Conservation (phyloP, 1,140 invertebrate species). For the Trichonephila clavata region DNA sequence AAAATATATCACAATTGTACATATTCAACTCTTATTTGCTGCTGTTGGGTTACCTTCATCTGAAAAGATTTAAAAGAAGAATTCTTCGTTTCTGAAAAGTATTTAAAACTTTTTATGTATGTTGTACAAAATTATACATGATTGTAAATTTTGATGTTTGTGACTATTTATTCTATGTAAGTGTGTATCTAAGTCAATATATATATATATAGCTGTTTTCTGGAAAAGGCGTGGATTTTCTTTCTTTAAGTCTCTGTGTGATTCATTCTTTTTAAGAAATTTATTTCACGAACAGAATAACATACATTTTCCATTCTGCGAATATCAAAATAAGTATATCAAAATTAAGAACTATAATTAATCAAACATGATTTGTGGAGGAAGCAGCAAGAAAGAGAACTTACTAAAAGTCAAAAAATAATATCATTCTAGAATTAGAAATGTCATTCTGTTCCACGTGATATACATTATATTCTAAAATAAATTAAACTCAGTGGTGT, state of each 20-base stretch:
- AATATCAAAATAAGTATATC: too few species aligned
- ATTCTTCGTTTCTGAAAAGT: background rate
- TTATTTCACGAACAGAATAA: too few species aligned
- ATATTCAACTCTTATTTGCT: background rate
- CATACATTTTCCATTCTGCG: too few species aligned
- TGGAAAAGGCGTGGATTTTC: background rate
- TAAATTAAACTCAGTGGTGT: too few species aligned
- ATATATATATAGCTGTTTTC: constrained; percentile 8
- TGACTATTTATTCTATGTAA: background rate
- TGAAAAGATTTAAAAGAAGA: background rate
- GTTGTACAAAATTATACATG: background rate
- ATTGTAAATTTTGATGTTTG: constrained; percentile 26
- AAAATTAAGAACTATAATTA: too few species aligned
- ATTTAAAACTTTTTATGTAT: background rate
- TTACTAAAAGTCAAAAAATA: too few species aligned
- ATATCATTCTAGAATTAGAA: too few species aligned
- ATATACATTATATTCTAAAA: too few species aligned
- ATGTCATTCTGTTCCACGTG: too few species aligned
- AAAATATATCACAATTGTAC: background rate
- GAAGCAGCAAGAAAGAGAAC: too few species aligned
- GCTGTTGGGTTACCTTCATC: background rate
- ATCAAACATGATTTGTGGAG: too few species aligned
- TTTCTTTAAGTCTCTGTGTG: background rate
- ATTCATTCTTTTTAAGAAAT: too few species aligned
- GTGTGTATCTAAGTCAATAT: constrained; percentile 12